Base-by-base conservation (phyloP, 2,888 invertebrate genomes). In the Eutolmus rufibarbis region DNA sequence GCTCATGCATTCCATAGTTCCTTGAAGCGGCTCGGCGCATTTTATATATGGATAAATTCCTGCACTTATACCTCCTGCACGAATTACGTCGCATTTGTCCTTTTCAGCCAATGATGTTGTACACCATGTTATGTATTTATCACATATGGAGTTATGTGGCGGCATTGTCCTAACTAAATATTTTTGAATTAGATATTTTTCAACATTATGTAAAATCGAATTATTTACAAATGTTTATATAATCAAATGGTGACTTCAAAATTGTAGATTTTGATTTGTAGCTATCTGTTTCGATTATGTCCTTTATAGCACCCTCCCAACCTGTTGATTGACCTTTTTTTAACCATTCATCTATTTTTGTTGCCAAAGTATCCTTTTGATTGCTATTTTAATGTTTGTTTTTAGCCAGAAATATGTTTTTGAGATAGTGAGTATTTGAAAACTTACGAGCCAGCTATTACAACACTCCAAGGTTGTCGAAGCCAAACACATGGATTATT, bases 11-110 rank as follows among this genome's bases (percentile, higher is more conserved):
- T 94, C 93, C 88, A 95, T 92, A 5, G 93, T 92, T 37, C 91
- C 92, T 0, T 89, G 87, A 1, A 93, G 91, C 89, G 93, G 92
- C 5, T 93, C 92, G 90, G 95, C 95, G 28, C 90, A 90, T 16
- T 93, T 90, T 76, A 96, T 92, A 0, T 92, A 89, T 0, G 96
- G 95, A 89, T 94, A 93, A n/a, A 95, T 92, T 0, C 95, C 96
- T 19, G 94, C 92, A 28, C 93, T 92, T 88, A 94, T 91, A 0
- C 94, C 94, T 0, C 95, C 94, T 23, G 92, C 91, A 0, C 94
- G 92, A 1, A 95, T 90, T 95, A 95, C 95, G 23, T 91, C 89
- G 90, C 96, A 96, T 91, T 96, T 96, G 78, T 91, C 90, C 12
- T 93, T 93, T 90, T 96, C 96, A 0, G 90, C 89, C 0, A 91